Base-by-base conservation (phyloP, 1,140 invertebrate genomes). In the Sogatella furcifera region DNA sequence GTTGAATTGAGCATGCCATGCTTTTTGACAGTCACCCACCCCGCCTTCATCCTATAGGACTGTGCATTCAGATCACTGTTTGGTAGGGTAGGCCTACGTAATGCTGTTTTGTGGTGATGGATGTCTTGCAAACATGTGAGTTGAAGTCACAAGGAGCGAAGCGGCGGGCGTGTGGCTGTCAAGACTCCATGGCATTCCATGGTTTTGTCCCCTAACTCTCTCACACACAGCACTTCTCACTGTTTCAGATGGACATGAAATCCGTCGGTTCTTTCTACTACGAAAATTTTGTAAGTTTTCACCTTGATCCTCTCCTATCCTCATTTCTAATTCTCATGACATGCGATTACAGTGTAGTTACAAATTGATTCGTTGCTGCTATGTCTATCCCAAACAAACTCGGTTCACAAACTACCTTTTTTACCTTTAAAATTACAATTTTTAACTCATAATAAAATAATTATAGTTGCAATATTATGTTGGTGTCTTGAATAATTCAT, bases 211-310 rank as follows among this genome's bases (percentile, higher is more conserved):
- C 71, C 34, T 38, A 38, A 38, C 34, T 76, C 69, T 78, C 71
- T 77, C 54, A 60, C 59, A 52, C 59, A 52, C 38, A 43, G 14
- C 78, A 73, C 76, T 78, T 74, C 62, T 72, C 73, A 72, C 78
- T 75, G 72, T 82, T 82, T 76, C 84, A 90, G 88, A 90, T 90
- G 88, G 88, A 91, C 81, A 88, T 90, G 85, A 91, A 90, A 84
- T 88, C 86, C 80, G 86, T 90, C 81, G 88, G 88, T 79, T 89
- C 87, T 75, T 89, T 90, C 85, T 90, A 91, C 84, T 91, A 91
- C 81, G 88, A 91, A 79, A 91, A 89, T 80, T 90, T 90, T 83
- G 88, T 91, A 88, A 90, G 88, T 90, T 64, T 38, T 54, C 52
- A 38, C 46, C 46, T 49, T 49, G 21, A 13, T 22, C 46, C 21